Evolutionary conservation across 2,888 invertebrate genomes (phyloP).

Genomic region (Drosophila pullipes): DNA sequence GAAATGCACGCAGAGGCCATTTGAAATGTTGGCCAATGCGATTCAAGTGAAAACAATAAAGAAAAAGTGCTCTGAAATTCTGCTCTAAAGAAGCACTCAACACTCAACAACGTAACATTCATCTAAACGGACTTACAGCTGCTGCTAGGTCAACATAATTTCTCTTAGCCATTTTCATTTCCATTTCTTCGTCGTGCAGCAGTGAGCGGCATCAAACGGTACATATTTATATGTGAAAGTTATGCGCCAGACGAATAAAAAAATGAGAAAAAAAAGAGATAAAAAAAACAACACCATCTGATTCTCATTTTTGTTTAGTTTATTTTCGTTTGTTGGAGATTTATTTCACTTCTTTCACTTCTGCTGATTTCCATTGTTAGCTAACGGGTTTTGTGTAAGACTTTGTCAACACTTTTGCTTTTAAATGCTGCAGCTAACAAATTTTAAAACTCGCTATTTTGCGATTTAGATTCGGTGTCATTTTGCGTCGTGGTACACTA

Average conservation of each 20-base stretch:
- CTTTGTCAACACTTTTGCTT: constrained; percentile 75
- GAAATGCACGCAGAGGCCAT: constrained; percentile 30
- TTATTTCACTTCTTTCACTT: constrained; percentile 53
- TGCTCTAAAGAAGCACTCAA: constrained; percentile 4
- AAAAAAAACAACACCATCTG: constrained; percentile 40
- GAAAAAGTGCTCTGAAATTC: constrained; percentile 25
- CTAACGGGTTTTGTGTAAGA: constrained; percentile 65
- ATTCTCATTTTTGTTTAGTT: constrained; percentile 46
- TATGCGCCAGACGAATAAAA: constrained; percentile 35
- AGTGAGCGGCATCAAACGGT: constrained; percentile 56
- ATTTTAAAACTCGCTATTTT: constrained; percentile 52
- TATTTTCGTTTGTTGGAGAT: constrained; percentile 48
- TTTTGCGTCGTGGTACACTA: constrained; percentile 58
- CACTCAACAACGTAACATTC: constrained; percentile 33
- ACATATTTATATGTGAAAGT: constrained; percentile 70
- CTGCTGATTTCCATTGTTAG: constrained; percentile 43
- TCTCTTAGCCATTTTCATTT: constrained; percentile 53
- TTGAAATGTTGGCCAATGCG: constrained; percentile 13
- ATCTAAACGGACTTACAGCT: constrained; percentile 29
- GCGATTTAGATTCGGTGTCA: constrained; percentile 58
- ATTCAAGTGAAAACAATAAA: constrained; percentile 28
- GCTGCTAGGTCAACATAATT: constrained; percentile 48
- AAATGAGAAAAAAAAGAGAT: background rate
- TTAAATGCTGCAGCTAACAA: constrained; percentile 35
- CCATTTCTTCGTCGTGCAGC: constrained; percentile 51